Base-by-base conservation (phyloP, 23 tunicate species). In the Trididemnum nubilum region DNA sequence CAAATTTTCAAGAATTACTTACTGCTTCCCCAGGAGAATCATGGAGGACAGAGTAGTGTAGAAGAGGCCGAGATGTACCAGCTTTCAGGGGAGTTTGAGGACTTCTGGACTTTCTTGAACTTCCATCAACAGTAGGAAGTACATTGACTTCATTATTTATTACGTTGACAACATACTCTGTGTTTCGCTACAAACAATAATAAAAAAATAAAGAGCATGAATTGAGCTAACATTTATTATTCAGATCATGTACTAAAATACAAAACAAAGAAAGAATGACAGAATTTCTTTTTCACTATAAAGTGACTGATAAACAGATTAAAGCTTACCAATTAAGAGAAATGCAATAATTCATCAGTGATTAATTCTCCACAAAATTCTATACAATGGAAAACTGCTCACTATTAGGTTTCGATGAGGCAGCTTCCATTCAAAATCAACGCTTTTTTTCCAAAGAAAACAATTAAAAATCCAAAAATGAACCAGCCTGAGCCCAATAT, bases 11-110 rank as follows among this genome's bases (percentile, higher is more conserved):
- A 44, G 54, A 9, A 44, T 7, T 7, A 74, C 87, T 82, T 79
- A 83, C 97, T 65, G 77, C 79, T 72, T 92, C 81, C 35, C 92
- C 97, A 5, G 97, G 97, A 22, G 92, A 92, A 80, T 92, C 91
- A 83, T 86, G 91, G 38, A 67, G 83, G 0, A 91, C 82, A 36
- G 97, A 91, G 2, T 87, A 70, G 54, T 91, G 97, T 21, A 91
- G 50, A 15, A 74, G 33, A 0, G 97, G 97, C 15, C 97, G 75
- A 0, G 51, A 76, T 0, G 57, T 36, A 1, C 51, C 50, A 23
- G 60, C n/a, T 40, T 65, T 88, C 49, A 51, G 71, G 12, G 38
- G 69, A 12, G 72, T 29, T 0, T 64, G 74, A 33, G 86, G 86
- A 30, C 89, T 73, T 0, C 70, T 40, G 25, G 72, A 31, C 31